A percentile compares a stretch with the other conserved stretches of the same genome.
phyloP scores from a whole-genome alignment of 2,113 vertebrate genomes.

The Gymnorhina tibicen region DNA sequence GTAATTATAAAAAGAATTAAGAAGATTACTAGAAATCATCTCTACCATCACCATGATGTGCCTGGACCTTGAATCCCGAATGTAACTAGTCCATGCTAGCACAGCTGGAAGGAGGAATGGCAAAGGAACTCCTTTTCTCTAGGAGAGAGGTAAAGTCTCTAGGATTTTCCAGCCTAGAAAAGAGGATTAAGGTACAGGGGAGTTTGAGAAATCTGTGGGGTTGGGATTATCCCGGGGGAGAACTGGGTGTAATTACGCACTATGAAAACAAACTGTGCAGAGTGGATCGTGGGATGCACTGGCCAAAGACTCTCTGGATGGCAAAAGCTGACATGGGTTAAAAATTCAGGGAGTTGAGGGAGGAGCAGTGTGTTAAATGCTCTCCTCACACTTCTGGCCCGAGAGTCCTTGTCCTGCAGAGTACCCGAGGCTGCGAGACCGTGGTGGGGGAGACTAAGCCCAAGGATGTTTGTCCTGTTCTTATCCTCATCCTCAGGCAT shows the following conservation, averaged over 20 bases:
- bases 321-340: not conserved
- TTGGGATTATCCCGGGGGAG: not conserved
- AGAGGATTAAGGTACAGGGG: not conserved
- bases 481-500: not conserved
- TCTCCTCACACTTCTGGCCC: not conserved
- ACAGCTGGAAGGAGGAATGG: not conserved
- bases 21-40: not conserved
- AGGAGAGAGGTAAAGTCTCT: not conserved
- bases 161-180: not conserved
- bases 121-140: not conserved
- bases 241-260: not conserved
- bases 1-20: not conserved
- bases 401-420: not conserved
- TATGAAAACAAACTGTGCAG: not conserved
- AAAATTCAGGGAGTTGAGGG: not conserved
- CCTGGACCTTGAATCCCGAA: not conserved
- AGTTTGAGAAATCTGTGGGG: not conserved
- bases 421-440: not conserved
- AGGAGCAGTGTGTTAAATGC: not conserved
- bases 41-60: not conserved
- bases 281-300: no score
- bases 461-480: not conserved
- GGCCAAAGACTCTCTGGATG: not conserved
- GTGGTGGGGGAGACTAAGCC: not conserved
- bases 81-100: not conserved